phyloP scores from a whole-genome alignment of 2,113 vertebrate genomes.

The Saguinus midas region DNA sequence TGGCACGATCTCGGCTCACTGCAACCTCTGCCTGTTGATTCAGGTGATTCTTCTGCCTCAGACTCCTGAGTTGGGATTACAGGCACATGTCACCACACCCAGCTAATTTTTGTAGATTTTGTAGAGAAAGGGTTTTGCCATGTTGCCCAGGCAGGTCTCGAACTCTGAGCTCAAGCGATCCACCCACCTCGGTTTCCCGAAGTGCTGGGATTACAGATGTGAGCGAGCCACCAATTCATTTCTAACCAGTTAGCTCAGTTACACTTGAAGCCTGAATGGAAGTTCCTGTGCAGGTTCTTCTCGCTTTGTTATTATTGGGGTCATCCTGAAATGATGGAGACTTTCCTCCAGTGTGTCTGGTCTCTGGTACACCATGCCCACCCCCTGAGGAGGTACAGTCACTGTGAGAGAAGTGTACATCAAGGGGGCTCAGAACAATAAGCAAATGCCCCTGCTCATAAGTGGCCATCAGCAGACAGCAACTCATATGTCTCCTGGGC shows the following conservation, averaged over 20 bases:
- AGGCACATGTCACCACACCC: no score
- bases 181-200: no score
- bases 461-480: accelerated
- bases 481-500: not conserved
- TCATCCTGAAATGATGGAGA: not conserved
- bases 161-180: no score
- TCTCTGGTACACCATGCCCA: not conserved
- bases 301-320: not conserved
- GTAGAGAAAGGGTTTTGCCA: no score
- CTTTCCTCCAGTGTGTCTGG: not conserved
- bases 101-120: no score
- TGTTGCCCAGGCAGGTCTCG: no score
- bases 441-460: not conserved
- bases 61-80: no score
- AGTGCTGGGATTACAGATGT: no score
- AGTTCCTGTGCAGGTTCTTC: not conserved
- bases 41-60: no score
- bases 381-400: not conserved
- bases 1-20: no score
- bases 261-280: not conserved
- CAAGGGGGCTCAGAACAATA: not conserved
- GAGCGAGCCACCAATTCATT: not conserved
- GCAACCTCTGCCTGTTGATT: no score
- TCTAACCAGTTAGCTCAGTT: not conserved
- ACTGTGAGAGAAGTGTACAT: not conserved